A percentile compares a stretch with the other conserved stretches of the same genome.
Conservation (phyloP, 2,888 invertebrate species). For the Folsomia candida region DNA sequence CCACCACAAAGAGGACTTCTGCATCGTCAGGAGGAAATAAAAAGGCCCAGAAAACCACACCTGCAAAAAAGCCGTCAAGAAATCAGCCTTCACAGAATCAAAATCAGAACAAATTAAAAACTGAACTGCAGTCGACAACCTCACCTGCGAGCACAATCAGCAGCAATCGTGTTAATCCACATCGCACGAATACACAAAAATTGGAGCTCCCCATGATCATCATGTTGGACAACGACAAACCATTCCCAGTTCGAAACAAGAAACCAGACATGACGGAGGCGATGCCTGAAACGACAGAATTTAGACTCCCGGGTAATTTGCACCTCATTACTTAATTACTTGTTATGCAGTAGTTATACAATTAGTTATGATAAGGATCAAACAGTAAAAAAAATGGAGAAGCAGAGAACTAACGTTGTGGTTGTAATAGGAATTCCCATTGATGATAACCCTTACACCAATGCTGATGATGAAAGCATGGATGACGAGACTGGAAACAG, state of each 20-base stretch:
- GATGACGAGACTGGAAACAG: constrained; percentile 21
- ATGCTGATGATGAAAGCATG: constrained; percentile 15
- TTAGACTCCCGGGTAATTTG: constrained; percentile 7
- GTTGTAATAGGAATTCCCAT: constrained; percentile 33
- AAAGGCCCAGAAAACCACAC: background rate
- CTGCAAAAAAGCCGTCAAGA: background rate
- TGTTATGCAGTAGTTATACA: no score
- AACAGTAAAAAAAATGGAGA: no score
- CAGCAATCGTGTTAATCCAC: constrained; percentile 1
- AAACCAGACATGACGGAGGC: constrained; percentile 13
- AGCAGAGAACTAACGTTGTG: no score
- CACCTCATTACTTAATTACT: no score
- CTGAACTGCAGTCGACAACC: constrained; percentile 22
- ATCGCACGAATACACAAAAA: no score
- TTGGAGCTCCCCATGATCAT: background rate
- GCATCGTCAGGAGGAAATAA: background rate
- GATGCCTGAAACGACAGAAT: constrained; percentile 5
- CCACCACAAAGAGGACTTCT: constrained; percentile 5
- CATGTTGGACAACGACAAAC: constrained; percentile 7
- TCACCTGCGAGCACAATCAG: background rate
- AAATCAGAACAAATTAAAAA: constrained; percentile 14
- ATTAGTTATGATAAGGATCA: no score
- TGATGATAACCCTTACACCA: constrained; percentile 32
- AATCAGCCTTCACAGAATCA: constrained; percentile 4
- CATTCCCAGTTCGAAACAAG: background rate